Evolutionary conservation across 2,113 vertebrate genomes (phyloP).

Genomic region (Mormyrus iriodes): DNA sequence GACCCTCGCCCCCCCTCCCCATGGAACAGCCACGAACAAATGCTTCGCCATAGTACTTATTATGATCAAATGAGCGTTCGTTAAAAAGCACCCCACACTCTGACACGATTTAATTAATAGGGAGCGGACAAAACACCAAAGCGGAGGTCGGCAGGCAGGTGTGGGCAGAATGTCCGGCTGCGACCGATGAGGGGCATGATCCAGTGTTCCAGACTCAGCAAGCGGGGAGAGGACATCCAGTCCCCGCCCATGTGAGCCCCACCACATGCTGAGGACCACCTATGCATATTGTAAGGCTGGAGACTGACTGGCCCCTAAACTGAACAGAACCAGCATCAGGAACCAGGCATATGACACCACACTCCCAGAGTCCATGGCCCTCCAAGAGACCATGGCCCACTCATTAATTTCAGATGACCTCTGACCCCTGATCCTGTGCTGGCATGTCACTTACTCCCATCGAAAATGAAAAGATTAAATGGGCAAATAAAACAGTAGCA

Average conservation of each 20-base stretch:
- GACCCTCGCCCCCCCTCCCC: slow-evolving; percentile 34
- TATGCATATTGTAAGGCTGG: background rate
- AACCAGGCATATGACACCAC: background rate
- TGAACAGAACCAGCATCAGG: background rate
- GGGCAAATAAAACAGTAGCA: background rate
- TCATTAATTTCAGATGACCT: background rate
- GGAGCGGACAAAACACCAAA: slow-evolving; percentile 69
- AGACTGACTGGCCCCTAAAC: background rate
- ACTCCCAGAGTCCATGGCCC: background rate
- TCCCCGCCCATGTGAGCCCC: background rate
- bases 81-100: slow-evolving; percentile 64
- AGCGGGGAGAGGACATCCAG: background rate
- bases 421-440: background rate
- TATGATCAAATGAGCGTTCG: slow-evolving; percentile 67
- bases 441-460: background rate
- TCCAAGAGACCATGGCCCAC: background rate
- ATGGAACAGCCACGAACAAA: slow-evolving; percentile 39
- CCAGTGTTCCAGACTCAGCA: background rate
- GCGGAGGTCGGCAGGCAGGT: slow-evolving; percentile 65
- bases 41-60: slow-evolving; percentile 54
- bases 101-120: slow-evolving; percentile 68
- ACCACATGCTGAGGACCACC: background rate
- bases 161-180: slow-evolving; percentile 42
- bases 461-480: background rate
- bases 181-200: slow-evolving; percentile 47